Percentiles rank a stretch among this genome's conserved stretches.
phyloP scores from a whole-genome alignment of 2,797 vertebrate species.

The Eptatretus atami region DNA sequence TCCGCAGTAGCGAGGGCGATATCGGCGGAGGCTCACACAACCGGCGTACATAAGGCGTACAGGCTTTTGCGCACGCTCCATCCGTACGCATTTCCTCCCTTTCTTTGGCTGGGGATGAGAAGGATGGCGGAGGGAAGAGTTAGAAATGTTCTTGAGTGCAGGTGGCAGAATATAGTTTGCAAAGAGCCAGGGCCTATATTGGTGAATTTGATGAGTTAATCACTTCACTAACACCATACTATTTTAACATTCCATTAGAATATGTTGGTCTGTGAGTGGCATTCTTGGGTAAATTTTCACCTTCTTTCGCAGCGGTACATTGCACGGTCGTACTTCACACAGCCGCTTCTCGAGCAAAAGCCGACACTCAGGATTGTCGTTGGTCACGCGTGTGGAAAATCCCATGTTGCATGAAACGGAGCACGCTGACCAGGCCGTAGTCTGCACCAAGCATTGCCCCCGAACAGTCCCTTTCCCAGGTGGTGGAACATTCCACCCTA shows the following conservation, averaged over 20 bases:
- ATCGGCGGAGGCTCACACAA: conserved; percentile 69
- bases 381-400: conserved; percentile 30
- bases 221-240: too few relatives aligned
- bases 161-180: too few relatives aligned
- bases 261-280: too few relatives aligned
- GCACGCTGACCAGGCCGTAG: conserved; percentile 33
- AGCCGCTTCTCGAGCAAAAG: conserved; percentile 30
- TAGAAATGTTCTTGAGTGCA: background rate
- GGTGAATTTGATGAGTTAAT: too few relatives aligned
- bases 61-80: conserved; percentile 38
- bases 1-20: conserved; percentile 68
- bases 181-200: too few relatives aligned
- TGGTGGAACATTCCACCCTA: too few relatives aligned
- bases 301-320: conserved; percentile 11
- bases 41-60: conserved; percentile 57
- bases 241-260: too few relatives aligned
- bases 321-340: conserved; percentile 31
- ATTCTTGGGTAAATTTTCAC: too few relatives aligned
- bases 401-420: conserved; percentile 39
- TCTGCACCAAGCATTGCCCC: conserved; percentile 20
- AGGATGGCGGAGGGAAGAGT: background rate
- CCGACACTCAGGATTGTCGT: conserved; percentile 28
- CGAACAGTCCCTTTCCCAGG: background rate
- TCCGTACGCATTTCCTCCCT: conserved; percentile 85
- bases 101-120: conserved; percentile 25